Base-by-base conservation (phyloP, 2,113 vertebrate species). In the Perca fluviatilis region DNA sequence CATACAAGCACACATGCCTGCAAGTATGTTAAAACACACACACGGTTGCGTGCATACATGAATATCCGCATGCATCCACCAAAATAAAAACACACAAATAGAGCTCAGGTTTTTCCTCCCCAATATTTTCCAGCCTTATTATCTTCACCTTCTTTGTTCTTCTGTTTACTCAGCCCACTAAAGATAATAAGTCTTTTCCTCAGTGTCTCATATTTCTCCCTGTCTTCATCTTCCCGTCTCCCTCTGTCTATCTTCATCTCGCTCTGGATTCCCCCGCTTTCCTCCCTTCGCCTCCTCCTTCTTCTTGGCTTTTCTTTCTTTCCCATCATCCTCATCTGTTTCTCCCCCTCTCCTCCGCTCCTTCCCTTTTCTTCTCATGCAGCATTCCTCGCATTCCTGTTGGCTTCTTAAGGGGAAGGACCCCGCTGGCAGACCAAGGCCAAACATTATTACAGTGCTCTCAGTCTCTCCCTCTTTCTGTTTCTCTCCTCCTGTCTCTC, bases 351-450 rank as follows among this genome's bases (percentile, higher is more conserved):
- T 86, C 76, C 80, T 82, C 61, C 40, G 46, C 81, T 83, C 76
- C 84, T 78, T 92, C 85, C 73, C 76, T 86, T 86, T 90, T 87
- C 87, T 92, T 83, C 86, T 88, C 80, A 80, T 87, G 92, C 91
- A 84, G 86, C 94, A 95, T 95, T 95, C 94, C 83, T 86, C 16
- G 13, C 91, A 95, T 95, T 95, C 95, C 89, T 90, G 36, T 57
- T 77, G 89, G 91, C 92, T 93, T 95, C 93, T 93, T 94, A 90
- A 90, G 89, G 91, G 92, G 91, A 94, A 93, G 81, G 91, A 93
- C 87, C 93, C 89, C 83, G 88, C 92, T 94, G 92, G 90, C 88
- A 92, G 89, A 85, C 88, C 88, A 43, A 88, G 84, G 90, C 92
- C 91, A 92, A 92, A 92, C 89, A 91, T 94, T 92, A 92, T 94